Evolutionary conservation across 2,888 invertebrate species (phyloP).

Genomic region (Bombylius discolor): DNA sequence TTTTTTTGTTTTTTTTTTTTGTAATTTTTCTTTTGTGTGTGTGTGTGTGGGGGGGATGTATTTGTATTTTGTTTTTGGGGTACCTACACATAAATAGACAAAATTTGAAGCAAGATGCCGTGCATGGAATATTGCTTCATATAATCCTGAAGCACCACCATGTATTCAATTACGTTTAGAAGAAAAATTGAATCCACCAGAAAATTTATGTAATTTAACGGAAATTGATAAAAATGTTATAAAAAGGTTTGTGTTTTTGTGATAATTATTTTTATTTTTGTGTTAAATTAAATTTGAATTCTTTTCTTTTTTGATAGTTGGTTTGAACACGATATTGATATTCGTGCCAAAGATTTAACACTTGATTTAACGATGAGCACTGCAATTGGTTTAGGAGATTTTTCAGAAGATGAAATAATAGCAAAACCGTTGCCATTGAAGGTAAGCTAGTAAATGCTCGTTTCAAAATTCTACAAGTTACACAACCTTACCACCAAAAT

Average conservation of each 20-base stretch:
- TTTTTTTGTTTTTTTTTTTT: too few relatives aligned
- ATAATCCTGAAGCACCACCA: conserved; percentile 40
- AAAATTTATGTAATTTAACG: conserved; percentile 19
- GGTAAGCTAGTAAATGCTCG: conserved; percentile 37
- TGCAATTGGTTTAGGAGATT: conserved; percentile 64
- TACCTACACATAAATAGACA: conserved; percentile 38
- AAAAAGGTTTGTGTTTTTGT: conserved; percentile 23
- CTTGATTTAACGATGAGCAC: conserved; percentile 69
- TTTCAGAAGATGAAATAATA: conserved; percentile 77
- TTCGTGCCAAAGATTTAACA: conserved; percentile 50
- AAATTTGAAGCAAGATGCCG: conserved; percentile 72
- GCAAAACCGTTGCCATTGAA: conserved; percentile 69
- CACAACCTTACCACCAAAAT: not conserved
- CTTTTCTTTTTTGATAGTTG: conserved; percentile 21
- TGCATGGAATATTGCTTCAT: conserved; percentile 61
- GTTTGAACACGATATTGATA: conserved; percentile 42
- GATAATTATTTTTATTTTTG: not conserved
- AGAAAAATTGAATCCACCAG: conserved; percentile 41
- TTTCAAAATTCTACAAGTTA: not conserved
- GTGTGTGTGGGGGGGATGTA: too few relatives aligned
- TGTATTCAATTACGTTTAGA: conserved; percentile 49
- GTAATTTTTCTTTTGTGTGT: too few relatives aligned
- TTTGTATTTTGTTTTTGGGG: too few relatives aligned
- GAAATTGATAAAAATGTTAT: conserved; percentile 29
- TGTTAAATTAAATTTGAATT: not conserved